Base-by-base conservation (phyloP, 1,140 invertebrate species). In the Metopolophium dirhodum region DNA sequence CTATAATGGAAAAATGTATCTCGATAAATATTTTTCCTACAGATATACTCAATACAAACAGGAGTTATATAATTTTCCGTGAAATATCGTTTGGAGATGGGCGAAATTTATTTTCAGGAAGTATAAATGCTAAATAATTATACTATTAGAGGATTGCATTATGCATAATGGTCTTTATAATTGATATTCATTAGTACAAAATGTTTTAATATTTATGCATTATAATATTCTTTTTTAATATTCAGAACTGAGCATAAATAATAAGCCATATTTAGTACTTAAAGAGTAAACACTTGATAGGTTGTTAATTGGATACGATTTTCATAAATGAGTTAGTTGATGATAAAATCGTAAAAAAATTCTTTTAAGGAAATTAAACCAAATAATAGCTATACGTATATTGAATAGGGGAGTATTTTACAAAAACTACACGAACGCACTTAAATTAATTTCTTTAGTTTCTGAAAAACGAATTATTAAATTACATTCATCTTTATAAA, bases 341-440 rank as follows among this genome's bases (percentile, higher is more conserved):
- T n/a, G 30, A 77, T n/a, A 77, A 77, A 61, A 77, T 68, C 30
- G 30, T 18, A n/a, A n/a, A 68, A 11, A 68, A 68, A n/a, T n/a
- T 68, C 0, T 68, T n/a, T 68, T n/a, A n/a, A 18, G n/a, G 14
- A n/a, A 68, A 68, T 68, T 68, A 68, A 68, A 68, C 61, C 11
- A 68, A 68, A 68, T 68, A 18, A 68, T 68, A n/a, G 14, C 14
- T 68, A 7, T 68, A 68, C 30, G 30, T 14, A n/a, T 68, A 68
- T 68, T n/a, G 4, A 68, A n/a, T 7, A 18, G 18, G 30, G 14
- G 14, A 18, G 11, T 68, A 68, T 68, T 68, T 68, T 68, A 68
- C 11, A 87, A 49, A 8, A 51, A 35, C 18, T 89, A 41, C n/a
- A 94, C 83, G 9, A 23, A 94, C 47, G 41, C 94, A 95, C 49